Percentiles rank a stretch among this genome's conserved stretches.
phyloP scores from a whole-genome alignment of 2,888 invertebrate species.

The Cactoblastis cactorum region DNA sequence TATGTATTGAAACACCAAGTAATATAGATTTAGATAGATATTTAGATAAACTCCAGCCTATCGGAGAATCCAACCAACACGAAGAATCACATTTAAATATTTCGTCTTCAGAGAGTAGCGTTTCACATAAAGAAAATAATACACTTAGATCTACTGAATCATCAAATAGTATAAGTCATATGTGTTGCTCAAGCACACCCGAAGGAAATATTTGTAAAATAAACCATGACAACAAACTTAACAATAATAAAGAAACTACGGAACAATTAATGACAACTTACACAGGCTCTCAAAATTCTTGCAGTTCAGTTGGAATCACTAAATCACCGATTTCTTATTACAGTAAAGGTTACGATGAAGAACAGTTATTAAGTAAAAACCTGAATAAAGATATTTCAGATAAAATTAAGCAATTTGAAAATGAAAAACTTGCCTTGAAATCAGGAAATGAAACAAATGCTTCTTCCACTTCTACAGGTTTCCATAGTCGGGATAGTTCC shows the following conservation, averaged over 20 bases:
- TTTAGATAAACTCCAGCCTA: slow-evolving; percentile 81
- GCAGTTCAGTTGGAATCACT: slow-evolving; percentile 52
- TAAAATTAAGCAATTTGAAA: slow-evolving; percentile 71
- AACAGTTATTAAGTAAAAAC: slow-evolving; percentile 60
- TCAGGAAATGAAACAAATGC: slow-evolving; percentile 49
- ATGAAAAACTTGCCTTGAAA: slow-evolving; percentile 55
- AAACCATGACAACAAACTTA: slow-evolving; percentile 31
- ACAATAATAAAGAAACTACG: slow-evolving; percentile 35
- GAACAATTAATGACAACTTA: slow-evolving; percentile 49
- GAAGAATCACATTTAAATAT: slow-evolving; percentile 34
- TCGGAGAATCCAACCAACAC: slow-evolving; percentile 34
- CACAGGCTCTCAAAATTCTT: slow-evolving; percentile 58
- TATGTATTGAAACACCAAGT: slow-evolving; percentile 70
- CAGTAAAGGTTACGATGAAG: slow-evolving; percentile 63
- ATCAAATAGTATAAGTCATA: slow-evolving; percentile 33
- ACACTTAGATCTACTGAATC: slow-evolving; percentile 33
- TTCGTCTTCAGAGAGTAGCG: slow-evolving; percentile 34
- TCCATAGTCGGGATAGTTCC: slow-evolving; percentile 82
- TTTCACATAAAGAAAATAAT: slow-evolving; percentile 44
- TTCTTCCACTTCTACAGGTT: slow-evolving; percentile 63
- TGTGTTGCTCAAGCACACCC: slow-evolving; percentile 62
- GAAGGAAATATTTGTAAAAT: slow-evolving; percentile 38
- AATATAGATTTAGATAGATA: slow-evolving; percentile 84
- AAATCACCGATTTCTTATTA: slow-evolving; percentile 72
- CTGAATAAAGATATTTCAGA: slow-evolving; percentile 60